phyloP scores from a whole-genome alignment of 2,113 vertebrate genomes.

The Xyrauchen texanus region DNA sequence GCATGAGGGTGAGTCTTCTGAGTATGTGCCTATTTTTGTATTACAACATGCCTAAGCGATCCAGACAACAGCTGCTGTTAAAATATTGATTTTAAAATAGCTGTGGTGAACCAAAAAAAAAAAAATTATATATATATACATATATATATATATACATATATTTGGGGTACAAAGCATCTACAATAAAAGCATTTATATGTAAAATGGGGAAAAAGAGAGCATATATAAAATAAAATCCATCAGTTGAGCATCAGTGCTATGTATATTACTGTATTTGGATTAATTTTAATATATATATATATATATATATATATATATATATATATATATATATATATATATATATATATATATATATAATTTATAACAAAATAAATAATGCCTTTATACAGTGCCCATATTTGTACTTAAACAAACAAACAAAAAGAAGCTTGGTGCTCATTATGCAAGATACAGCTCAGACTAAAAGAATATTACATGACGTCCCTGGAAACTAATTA shows the following conservation, averaged over 20 bases:
- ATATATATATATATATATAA: slow-evolving; percentile 58
- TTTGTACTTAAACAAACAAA: slow-evolving; percentile 85
- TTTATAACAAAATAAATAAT: slow-evolving; percentile 94
- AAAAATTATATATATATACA: slow-evolving; percentile 72
- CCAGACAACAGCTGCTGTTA: slow-evolving; percentile 72
- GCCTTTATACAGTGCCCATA: slow-evolving; percentile 87
- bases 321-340: too few relatives aligned
- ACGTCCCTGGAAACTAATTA: slow-evolving; percentile 82
- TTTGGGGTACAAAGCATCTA: slow-evolving; percentile 90
- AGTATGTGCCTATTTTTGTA: slow-evolving; percentile 77
- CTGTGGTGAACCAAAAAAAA: slow-evolving; percentile 62
- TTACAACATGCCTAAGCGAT: slow-evolving; percentile 72
- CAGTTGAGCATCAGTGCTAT: slow-evolving; percentile 81
- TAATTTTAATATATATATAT: slow-evolving; percentile 79
- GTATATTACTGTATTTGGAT: slow-evolving; percentile 81
- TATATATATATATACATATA: too few relatives aligned
- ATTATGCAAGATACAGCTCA: slow-evolving; percentile 94
- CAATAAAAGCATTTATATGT: slow-evolving; percentile 81
- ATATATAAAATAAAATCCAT: slow-evolving; percentile 85
- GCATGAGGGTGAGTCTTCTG: slow-evolving; percentile 60
- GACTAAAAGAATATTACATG: slow-evolving; percentile 86
- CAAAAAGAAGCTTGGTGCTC: slow-evolving; percentile 88
- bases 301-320: too few relatives aligned
- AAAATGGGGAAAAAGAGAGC: slow-evolving; percentile 82
- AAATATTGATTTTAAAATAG: slow-evolving; percentile 77